Conservation (phyloP, 1,140 invertebrate species). For the Heliconius nattereri region DNA sequence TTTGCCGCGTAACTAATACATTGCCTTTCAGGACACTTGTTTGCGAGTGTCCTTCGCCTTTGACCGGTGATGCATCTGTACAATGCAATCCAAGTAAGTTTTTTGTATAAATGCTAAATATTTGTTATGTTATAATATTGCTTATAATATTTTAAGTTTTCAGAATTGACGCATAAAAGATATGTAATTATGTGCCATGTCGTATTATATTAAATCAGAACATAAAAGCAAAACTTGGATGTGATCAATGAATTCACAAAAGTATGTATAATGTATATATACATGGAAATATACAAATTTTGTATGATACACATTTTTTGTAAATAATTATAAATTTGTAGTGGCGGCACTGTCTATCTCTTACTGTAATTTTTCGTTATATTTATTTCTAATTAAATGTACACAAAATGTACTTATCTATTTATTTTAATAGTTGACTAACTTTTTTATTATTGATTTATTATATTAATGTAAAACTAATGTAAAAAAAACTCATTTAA, state of each 20-base stretch:
- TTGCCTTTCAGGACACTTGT: slow-evolving; percentile 93
- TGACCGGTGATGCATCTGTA: slow-evolving; percentile 91
- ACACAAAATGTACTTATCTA: neutral
- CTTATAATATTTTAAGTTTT: slow-evolving; percentile 19
- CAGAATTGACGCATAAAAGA: neutral
- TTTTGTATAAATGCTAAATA: neutral
- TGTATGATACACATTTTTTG: slow-evolving; percentile 2
- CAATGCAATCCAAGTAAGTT: slow-evolving; percentile 88
- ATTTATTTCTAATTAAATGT: neutral
- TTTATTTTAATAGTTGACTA: neutral
- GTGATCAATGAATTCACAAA: neutral
- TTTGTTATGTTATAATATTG: neutral
- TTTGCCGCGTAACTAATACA: slow-evolving; percentile 91
- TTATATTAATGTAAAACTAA: too few species aligned
- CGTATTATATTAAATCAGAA: neutral
- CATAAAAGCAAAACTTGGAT: slow-evolving; percentile 1
- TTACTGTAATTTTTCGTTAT: neutral
- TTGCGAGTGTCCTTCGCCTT: slow-evolving; percentile 91
- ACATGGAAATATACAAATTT: neutral
- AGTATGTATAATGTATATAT: neutral
- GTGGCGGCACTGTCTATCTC: neutral
- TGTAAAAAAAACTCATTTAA: slow-evolving; percentile 1
- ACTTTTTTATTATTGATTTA: too few species aligned
- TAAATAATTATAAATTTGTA: slow-evolving; percentile 20
- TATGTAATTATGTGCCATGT: neutral